These are phyloP conservation scores for Leptodactylus fuscus DNA, from an alignment of 2,113 vertebrate genomes.

Conservation along the genomic window DNA sequence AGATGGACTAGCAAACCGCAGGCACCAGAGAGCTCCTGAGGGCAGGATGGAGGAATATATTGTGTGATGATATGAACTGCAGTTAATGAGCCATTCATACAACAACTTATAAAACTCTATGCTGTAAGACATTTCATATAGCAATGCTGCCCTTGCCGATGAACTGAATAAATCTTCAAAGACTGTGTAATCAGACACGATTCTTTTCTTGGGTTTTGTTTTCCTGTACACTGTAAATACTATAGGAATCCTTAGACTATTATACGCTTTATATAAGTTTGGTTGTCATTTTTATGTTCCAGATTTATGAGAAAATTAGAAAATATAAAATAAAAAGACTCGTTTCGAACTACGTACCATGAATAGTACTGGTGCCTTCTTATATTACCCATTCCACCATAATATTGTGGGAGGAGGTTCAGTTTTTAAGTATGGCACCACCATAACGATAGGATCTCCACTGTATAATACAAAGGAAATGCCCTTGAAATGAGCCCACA, in stretches of 20 bases:
- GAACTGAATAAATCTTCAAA: slow-evolving; percentile 48
- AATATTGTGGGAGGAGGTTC: too few species aligned
- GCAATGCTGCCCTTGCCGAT: slow-evolving; percentile 32
- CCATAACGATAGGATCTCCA: too few species aligned
- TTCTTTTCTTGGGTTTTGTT: slow-evolving; percentile 38
- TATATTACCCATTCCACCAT: too few species aligned
- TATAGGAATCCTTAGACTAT: neutral
- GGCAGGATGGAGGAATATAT: slow-evolving; percentile 35
- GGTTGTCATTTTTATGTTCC: too few species aligned
- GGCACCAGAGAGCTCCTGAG: neutral
- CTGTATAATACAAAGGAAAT: too few species aligned
- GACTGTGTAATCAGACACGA: slow-evolving; percentile 20
- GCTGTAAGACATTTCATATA: slow-evolving; percentile 38
- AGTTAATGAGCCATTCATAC: slow-evolving; percentile 52
- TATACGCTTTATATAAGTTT: slow-evolving; percentile 12
- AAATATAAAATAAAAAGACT: too few species aligned
- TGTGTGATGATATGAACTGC: slow-evolving; percentile 32
- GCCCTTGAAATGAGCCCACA: too few species aligned
- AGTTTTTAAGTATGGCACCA: too few species aligned
- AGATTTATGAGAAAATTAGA: neutral
- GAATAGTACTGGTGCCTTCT: too few species aligned
- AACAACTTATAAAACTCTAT: slow-evolving; percentile 39
- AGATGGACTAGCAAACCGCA: slow-evolving; percentile 11
- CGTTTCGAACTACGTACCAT: too few species aligned
- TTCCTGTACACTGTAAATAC: slow-evolving; percentile 1